phyloP scores from a whole-genome alignment of 2,888 invertebrate species.

The Heliconius charithonia region DNA sequence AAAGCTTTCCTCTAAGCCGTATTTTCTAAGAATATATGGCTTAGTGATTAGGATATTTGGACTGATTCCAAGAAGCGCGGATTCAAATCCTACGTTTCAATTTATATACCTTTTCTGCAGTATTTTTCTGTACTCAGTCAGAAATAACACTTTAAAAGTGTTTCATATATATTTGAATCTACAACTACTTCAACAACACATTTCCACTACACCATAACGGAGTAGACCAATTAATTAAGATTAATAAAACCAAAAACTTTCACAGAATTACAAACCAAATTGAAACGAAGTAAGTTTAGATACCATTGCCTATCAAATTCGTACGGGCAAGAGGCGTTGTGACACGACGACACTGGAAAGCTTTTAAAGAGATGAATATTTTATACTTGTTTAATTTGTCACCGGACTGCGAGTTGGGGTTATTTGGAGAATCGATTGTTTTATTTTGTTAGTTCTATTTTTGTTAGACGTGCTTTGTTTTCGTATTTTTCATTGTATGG shows the following conservation, averaged over 20 bases:
- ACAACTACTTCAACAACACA: too few species aligned
- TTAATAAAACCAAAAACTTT: not conserved
- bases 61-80: too few species aligned
- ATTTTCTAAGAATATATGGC: too few species aligned
- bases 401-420: conserved; percentile 24
- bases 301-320: conserved; percentile 17
- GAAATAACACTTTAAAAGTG: too few species aligned
- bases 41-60: too few species aligned
- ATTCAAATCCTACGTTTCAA: too few species aligned
- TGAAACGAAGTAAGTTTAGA: conserved; percentile 1
- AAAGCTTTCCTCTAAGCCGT: too few species aligned
- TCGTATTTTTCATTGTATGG: not conserved
- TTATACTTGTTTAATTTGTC: conserved; percentile 29
- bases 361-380: conserved; percentile 29
- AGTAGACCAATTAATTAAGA: too few species aligned
- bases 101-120: too few species aligned
- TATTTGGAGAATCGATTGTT: conserved; percentile 10
- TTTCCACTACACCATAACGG: too few species aligned
- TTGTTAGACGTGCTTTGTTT: not conserved
- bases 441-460: conserved; percentile 2
- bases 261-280: not conserved
- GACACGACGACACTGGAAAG: conserved; percentile 20
- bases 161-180: too few species aligned
- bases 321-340: conserved; percentile 7
- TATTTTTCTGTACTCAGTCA: too few species aligned